Evolutionary conservation across 2,888 invertebrate species (phyloP), one percentile per base, ranked within the genome.

Genomic region (Drosophila subsilvestris): DNA sequence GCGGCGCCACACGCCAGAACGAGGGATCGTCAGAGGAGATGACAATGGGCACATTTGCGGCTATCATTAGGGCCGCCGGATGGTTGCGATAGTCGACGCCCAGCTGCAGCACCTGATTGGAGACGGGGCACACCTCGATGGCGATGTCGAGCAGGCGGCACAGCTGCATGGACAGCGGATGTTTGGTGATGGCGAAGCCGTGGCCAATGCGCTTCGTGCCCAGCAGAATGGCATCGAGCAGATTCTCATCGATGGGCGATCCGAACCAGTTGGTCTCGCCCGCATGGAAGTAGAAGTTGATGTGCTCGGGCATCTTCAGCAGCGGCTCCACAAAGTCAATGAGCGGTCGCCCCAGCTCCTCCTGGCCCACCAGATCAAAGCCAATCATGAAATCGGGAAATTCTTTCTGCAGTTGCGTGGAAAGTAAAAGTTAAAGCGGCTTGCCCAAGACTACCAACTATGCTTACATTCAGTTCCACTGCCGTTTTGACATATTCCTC

Each of bases 11-110:
- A 4, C 94, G 95, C 96, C 96, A 97, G 20, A 95, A 93, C 0
- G 95, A 95, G 0, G 96, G 96, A 90, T 97, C 96, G 85, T 97
- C 97, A 76, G 95, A 95, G 0, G 96, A 95, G n/a, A 97, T 92
- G 0, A 97, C 95, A 0, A 96, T 93, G 0, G 97, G 96, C 81
- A 94, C 93, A 42, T 94, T 94, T 20, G 94, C 92, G 0, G 96
- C 94, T 62, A 97, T 92, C 22, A 96, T 93, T 17, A 92, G 86
- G 37, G 94, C 93, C 0, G 94, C 93, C 0, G 97, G 96, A 92
- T 97, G 97, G 90, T 96, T 96, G n/a, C 96, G 93, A 25, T 95
- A 91, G 90, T 97, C 97, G 1, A 93, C 91, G 1, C 96, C 95
- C 22, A 97, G 92, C 68, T 94, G 94, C 25, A 97, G 90, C 3